Conservation (phyloP, 2,113 vertebrate genomes). For the Brienomyrus brachyistius region DNA sequence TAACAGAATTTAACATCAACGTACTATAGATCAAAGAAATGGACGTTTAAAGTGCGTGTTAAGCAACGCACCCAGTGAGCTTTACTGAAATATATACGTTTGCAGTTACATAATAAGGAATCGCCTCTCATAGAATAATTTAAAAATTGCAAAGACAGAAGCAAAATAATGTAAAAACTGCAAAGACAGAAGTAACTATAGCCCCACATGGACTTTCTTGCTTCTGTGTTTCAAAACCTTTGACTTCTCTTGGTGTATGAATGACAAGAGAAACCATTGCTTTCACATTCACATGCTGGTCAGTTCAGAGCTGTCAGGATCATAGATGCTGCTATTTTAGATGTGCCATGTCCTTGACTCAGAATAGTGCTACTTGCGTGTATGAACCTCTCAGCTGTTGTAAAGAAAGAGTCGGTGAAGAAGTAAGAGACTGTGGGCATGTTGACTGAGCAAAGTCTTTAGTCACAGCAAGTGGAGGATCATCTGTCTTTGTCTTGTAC, state of each 20-base stretch:
- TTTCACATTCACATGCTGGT: neutral
- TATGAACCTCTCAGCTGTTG: neutral
- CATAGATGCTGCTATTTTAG: slow-evolving; percentile 1
- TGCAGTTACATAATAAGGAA: neutral
- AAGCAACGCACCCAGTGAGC: neutral
- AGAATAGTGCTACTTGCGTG: neutral
- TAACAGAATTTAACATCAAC: neutral
- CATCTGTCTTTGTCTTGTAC: neutral
- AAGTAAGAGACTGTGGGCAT: neutral
- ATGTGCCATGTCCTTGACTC: neutral
- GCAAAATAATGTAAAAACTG: neutral
- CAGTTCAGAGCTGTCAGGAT: neutral
- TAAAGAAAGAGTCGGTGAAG: neutral
- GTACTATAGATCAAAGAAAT: neutral
- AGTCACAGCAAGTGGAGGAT: neutral
- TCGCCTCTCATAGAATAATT: neutral
- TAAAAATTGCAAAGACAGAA: neutral
- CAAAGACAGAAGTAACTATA: neutral
- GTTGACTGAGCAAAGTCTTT: neutral
- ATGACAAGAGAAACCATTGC: neutral
- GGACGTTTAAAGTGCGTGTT: neutral
- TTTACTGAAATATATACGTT: neutral
- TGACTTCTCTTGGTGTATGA: neutral
- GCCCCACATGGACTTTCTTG: neutral
- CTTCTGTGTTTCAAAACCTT: neutral